These are phyloP conservation scores for Sycobia sp. DNA, from an alignment of 1,140 invertebrate genomes.

Conservation along the genomic window DNA sequence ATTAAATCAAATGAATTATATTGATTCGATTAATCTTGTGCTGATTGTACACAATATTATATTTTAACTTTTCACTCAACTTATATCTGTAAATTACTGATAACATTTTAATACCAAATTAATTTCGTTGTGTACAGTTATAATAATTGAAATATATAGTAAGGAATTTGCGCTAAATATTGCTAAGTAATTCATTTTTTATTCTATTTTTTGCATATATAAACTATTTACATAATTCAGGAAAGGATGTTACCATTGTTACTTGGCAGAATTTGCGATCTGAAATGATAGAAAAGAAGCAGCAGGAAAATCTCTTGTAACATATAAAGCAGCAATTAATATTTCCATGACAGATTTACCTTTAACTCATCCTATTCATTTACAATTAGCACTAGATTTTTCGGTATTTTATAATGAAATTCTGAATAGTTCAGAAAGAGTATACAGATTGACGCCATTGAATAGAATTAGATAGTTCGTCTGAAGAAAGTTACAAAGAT, in stretches of 20 bases:
- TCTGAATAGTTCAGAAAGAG: conserved; percentile 94
- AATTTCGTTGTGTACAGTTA: too few species aligned
- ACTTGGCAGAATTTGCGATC: conserved; percentile 95
- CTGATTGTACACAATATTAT: too few species aligned
- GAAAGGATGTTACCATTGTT: conserved; percentile 96
- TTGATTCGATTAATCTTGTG: too few species aligned
- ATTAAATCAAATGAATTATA: too few species aligned
- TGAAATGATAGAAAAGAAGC: conserved; percentile 94
- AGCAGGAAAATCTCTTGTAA: conserved; percentile 92
- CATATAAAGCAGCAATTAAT: conserved; percentile 96
- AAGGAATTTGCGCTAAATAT: too few species aligned
- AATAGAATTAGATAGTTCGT: conserved; percentile 94
- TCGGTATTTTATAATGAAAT: conserved; percentile 99
- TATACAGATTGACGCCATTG: conserved; percentile 96
- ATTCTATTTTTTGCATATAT: too few species aligned
- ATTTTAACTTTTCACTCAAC: too few species aligned
- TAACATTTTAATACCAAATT: too few species aligned
- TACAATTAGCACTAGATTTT: conserved; percentile 92
- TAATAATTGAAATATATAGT: too few species aligned
- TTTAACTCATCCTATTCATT: conserved; percentile 93
- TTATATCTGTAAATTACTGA: too few species aligned
- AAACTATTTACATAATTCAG: conserved; percentile 56
- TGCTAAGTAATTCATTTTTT: too few species aligned
- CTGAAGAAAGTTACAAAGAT: conserved; percentile 98
- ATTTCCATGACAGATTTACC: conserved; percentile 96